Evolutionary conservation across 2,888 invertebrate genomes (phyloP).

Genomic region (Willowsia nigromaculata): DNA sequence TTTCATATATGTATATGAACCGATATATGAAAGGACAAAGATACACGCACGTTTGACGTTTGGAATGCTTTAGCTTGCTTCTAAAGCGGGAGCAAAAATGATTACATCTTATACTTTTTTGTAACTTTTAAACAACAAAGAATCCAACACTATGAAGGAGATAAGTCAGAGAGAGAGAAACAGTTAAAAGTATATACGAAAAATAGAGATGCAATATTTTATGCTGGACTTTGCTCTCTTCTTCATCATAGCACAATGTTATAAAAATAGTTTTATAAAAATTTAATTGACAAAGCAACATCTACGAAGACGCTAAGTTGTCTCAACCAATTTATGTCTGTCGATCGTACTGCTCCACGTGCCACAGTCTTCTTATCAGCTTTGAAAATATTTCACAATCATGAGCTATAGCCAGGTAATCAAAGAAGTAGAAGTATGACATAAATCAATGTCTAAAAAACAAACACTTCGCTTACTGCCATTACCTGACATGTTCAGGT

Average conservation of each 20-base stretch:
- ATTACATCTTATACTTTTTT: background rate
- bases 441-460: too few relatives aligned
- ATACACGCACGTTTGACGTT: background rate
- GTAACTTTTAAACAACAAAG: slow-evolving; percentile 6
- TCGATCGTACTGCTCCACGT: too few relatives aligned
- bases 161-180: background rate
- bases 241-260: background rate
- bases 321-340: too few relatives aligned
- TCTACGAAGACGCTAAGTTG: too few relatives aligned
- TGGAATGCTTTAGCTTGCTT: background rate
- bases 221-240: background rate
- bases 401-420: too few relatives aligned
- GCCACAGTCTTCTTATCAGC: too few relatives aligned
- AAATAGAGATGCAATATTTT: background rate
- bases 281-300: too few relatives aligned
- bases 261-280: too few relatives aligned
- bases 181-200: background rate
- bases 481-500: too few relatives aligned
- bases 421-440: too few relatives aligned
- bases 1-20: background rate
- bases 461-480: too few relatives aligned
- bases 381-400: too few relatives aligned
- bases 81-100: background rate
- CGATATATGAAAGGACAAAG: background rate
- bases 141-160: background rate